These are phyloP conservation scores for Dysidea cf. avara DNA, from an alignment of 37 sponge, comb jelly and placozoan species.

Conservation along the genomic window DNA sequence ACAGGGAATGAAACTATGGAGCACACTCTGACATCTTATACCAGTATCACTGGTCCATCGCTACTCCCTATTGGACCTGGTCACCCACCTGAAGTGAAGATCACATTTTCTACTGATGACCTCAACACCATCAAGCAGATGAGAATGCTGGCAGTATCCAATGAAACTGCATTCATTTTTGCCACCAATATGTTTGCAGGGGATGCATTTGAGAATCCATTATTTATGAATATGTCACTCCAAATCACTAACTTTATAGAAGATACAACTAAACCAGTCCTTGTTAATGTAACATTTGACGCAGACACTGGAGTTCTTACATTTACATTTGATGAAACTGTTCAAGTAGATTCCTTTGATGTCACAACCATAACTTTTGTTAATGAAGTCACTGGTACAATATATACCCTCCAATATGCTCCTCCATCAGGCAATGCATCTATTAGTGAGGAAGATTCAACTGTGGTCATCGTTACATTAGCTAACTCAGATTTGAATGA, in stretches of 20 bases:
- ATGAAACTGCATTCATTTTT: constrained; percentile 56
- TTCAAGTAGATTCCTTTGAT: constrained; percentile 49
- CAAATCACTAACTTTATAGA: constrained; percentile 35
- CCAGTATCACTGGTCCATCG: constrained; percentile 60
- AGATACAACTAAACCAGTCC: constrained; percentile 60
- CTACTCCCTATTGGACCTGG: constrained; percentile 83
- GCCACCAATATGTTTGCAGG: constrained; percentile 29
- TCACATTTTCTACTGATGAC: constrained; percentile 58
- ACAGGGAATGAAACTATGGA: constrained; percentile 32
- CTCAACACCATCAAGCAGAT: constrained; percentile 73
- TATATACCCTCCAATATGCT: constrained; percentile 59
- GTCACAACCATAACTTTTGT: constrained; percentile 58
- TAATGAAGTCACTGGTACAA: constrained; percentile 20
- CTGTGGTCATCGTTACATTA: constrained; percentile 48
- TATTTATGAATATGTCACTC: constrained; percentile 14
- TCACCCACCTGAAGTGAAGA: constrained; percentile 70
- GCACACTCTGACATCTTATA: constrained; percentile 27
- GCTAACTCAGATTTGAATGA: constrained; percentile 79
- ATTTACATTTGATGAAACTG: constrained; percentile 86
- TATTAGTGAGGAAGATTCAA: constrained; percentile 44
- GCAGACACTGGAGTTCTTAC: constrained; percentile 62
- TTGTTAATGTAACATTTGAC: constrained; percentile 60
- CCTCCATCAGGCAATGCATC: constrained; percentile 44
- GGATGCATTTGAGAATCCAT: constrained; percentile 70
- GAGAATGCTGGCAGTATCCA: constrained; percentile 38